These are phyloP conservation scores for Poecilia picta DNA, from an alignment of 2,797 vertebrate species.

Conservation along the genomic window DNA sequence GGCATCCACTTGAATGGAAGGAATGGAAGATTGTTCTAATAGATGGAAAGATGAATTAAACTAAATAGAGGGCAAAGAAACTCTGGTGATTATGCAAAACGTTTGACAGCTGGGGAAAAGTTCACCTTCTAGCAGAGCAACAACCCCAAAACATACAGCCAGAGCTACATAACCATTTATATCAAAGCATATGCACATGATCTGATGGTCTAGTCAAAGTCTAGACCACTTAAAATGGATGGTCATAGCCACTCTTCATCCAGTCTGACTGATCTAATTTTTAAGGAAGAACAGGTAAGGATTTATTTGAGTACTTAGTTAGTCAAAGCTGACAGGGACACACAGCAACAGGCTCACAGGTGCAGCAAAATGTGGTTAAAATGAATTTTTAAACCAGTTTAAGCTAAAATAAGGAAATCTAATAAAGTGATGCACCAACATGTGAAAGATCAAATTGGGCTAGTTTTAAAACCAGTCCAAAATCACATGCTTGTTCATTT, in stretches of 20 bases:
- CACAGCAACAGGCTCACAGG: background rate
- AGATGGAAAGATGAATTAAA: background rate
- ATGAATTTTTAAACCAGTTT: background rate
- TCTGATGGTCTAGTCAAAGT: background rate
- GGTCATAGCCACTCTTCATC: background rate
- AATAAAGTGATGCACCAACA: background rate
- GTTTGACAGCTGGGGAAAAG: background rate
- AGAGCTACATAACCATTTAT: background rate
- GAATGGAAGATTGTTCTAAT: background rate
- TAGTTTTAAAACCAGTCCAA: background rate
- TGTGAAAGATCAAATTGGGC: background rate
- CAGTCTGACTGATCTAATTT: background rate
- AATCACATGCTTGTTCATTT: background rate
- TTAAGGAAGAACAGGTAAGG: background rate
- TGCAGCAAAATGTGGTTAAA: background rate
- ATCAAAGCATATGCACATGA: background rate
- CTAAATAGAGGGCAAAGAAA: too few species aligned
- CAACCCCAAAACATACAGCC: background rate
- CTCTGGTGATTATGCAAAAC: background rate
- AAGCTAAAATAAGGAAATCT: background rate
- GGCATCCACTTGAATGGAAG: too few species aligned
- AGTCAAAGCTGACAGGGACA: background rate
- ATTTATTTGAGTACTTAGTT: background rate
- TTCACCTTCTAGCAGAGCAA: background rate
- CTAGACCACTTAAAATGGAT: background rate